Conservation (phyloP, 2,113 vertebrate genomes). For the Triplophysa rosa region DNA sequence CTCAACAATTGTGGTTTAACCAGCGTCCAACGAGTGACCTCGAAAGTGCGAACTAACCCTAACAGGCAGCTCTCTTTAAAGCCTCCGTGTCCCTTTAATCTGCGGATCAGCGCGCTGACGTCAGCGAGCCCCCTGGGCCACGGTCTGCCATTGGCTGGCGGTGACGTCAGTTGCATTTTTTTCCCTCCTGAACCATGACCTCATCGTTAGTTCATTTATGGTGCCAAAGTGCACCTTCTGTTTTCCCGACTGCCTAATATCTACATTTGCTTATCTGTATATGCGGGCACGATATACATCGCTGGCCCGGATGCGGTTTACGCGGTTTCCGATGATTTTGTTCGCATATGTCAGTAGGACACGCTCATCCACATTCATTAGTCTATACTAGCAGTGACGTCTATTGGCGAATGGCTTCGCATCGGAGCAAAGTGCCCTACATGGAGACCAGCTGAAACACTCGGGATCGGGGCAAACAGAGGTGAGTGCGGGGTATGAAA, state of each 20-base stretch:
- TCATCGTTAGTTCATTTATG: conserved; percentile 85
- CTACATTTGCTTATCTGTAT: conserved; percentile 53
- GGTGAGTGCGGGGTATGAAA: conserved; percentile 60
- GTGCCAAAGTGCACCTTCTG: conserved; percentile 78
- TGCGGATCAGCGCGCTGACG: conserved; percentile 76
- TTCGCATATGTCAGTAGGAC: conserved; percentile 44
- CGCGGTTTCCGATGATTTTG: not conserved
- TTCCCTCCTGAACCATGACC: conserved; percentile 79
- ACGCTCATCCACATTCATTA: conserved; percentile 42
- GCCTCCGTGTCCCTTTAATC: conserved; percentile 72
- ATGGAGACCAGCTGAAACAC: conserved; percentile 58
- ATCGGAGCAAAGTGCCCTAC: conserved; percentile 48
- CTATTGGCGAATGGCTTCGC: conserved; percentile 46
- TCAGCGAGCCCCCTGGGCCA: conserved; percentile 76
- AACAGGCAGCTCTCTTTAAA: conserved; percentile 61
- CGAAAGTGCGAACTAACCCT: conserved; percentile 16
- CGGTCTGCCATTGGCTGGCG: conserved; percentile 83
- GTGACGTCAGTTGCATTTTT: conserved; percentile 83
- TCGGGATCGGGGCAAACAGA: conserved; percentile 56
- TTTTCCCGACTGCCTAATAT: conserved; percentile 58
- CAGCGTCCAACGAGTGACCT: conserved; percentile 12
- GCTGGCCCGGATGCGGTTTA: conserved; percentile 8
- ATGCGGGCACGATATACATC: conserved; percentile 35
- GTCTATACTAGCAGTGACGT: conserved; percentile 62
- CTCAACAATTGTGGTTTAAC: not conserved